phyloP scores from a whole-genome alignment of 1,140 invertebrate species.

The Brachionus calyciflorus region DNA sequence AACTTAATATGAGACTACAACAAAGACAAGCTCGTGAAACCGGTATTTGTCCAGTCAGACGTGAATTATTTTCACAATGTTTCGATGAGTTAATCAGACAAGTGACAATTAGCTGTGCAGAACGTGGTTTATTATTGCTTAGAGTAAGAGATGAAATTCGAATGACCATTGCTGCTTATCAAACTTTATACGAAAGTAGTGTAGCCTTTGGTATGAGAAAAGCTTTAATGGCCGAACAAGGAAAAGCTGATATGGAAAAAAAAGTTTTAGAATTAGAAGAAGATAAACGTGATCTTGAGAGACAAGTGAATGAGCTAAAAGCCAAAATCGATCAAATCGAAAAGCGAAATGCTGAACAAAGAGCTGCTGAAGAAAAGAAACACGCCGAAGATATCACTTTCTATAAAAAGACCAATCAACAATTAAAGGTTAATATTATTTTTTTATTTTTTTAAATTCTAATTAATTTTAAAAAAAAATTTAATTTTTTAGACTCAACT shows the following conservation, averaged over 20 bases:
- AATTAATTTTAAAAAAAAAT: neutral
- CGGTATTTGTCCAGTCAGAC: constrained; percentile 88
- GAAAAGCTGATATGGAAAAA: constrained; percentile 70
- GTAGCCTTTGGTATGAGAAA: constrained; percentile 96
- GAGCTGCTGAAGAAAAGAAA: constrained; percentile 81
- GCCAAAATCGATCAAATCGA: constrained; percentile 80
- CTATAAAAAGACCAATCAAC: constrained; percentile 85
- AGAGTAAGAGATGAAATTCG: constrained; percentile 88
- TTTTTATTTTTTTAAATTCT: neutral
- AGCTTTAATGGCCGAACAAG: constrained; percentile 75
- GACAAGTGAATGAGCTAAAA: constrained; percentile 75
- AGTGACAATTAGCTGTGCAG: constrained; percentile 93
- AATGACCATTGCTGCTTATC: constrained; percentile 91
- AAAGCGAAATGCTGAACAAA: constrained; percentile 75
- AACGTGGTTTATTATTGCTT: constrained; percentile 85
- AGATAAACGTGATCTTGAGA: constrained; percentile 73
- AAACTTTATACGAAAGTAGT: constrained; percentile 90
- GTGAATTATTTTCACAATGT: constrained; percentile 91
- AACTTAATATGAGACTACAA: constrained; percentile 83
- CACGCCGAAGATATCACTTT: constrained; percentile 84
- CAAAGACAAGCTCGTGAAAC: constrained; percentile 88
- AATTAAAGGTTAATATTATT: constrained; percentile 67
- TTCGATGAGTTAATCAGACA: constrained; percentile 91
- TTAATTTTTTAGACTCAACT: constrained; percentile 19
- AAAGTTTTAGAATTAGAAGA: constrained; percentile 65